Evolutionary conservation across 2,113 vertebrate genomes (phyloP).

Genomic region (Taurulus bubalis): DNA sequence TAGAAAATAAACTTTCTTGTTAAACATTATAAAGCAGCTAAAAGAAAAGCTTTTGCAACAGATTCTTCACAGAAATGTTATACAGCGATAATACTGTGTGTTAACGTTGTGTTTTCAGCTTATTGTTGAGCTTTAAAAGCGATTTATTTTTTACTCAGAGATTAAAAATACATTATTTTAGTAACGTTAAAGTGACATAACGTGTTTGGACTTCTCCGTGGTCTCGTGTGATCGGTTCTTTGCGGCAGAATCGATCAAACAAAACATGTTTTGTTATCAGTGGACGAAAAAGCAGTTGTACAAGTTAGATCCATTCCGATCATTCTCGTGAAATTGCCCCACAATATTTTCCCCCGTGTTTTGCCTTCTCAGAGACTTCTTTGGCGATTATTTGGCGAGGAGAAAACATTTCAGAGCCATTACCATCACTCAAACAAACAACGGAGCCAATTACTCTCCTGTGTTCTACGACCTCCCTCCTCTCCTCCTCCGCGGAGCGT

Average conservation of each 20-base stretch:
- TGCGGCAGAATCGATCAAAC: neutral
- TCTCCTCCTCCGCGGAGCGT: neutral
- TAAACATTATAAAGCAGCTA: too few species aligned
- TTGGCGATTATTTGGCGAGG: constrained; percentile 45
- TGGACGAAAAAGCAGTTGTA: neutral
- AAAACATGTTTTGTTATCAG: constrained; percentile 1
- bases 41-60: too few species aligned
- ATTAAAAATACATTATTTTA: neutral
- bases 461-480: constrained; percentile 30
- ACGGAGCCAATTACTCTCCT: constrained; percentile 50
- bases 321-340: constrained; percentile 19
- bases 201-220: too few species aligned
- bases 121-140: neutral
- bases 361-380: constrained; percentile 25
- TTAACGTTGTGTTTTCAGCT: too few species aligned
- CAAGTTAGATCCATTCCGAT: constrained; percentile 26
- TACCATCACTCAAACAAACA: constrained; percentile 67
- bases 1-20: too few species aligned
- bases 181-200: neutral
- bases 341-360: neutral
- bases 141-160: neutral
- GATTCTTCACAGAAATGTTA: too few species aligned
- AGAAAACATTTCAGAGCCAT: constrained; percentile 57
- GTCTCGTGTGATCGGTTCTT: too few species aligned
- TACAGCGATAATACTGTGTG: too few species aligned